Evolutionary conservation across 2,113 vertebrate genomes (phyloP), one percentile per base, ranked within the genome.

Genomic region (Empidonax traillii): DNA sequence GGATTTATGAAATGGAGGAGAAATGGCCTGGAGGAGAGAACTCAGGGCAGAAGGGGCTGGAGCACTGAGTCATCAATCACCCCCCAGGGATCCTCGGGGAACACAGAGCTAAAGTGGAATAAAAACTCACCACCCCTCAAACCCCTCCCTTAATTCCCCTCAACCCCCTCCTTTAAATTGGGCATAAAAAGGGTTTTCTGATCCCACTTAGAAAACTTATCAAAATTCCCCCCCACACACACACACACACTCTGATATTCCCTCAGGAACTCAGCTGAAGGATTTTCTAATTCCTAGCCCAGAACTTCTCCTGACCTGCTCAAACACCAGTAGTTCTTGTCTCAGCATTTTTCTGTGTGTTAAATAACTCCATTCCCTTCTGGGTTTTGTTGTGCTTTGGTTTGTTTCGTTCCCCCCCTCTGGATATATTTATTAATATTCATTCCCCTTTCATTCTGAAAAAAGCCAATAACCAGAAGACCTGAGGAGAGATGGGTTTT

Each of bases 61-160:
- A 39, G 49, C 28, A 2, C 7, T 3, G 13, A 58, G 6, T 44
- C 23, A 3, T 13, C 37, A 28, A 5, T 55, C 25, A 9, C 2
- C 3, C 24, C 8, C 62, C 22, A 8, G 59, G 23, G 21, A 23
- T 6, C 3, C 4, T 35, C 35, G 6, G 3, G n/a, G 68, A 21
- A 43, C 8, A 9, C 1, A 52, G 16, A 43, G 10, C 24, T 63
- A 33, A 76, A 18, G 28, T 8, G 25, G 12, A 2, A 5, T 0
- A 35, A 41, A 55, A 58, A 39, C 11, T 14, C 13, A 56, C 55
- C 12, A 22, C 31, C 12, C 31, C 55, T 30, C 59, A 30, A 30
- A 23, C 6, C 23, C 14, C 4, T 5, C 13, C 31, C 13, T 37
- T 28, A 21, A 12, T 43, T 30, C 23, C 19, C 31, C 53, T 33